A percentile compares a stretch with the other conserved stretches of the same genome.
Evolutionary conservation across 1,140 invertebrate species (phyloP).

Genomic region (Neodiprion fabricii): DNA sequence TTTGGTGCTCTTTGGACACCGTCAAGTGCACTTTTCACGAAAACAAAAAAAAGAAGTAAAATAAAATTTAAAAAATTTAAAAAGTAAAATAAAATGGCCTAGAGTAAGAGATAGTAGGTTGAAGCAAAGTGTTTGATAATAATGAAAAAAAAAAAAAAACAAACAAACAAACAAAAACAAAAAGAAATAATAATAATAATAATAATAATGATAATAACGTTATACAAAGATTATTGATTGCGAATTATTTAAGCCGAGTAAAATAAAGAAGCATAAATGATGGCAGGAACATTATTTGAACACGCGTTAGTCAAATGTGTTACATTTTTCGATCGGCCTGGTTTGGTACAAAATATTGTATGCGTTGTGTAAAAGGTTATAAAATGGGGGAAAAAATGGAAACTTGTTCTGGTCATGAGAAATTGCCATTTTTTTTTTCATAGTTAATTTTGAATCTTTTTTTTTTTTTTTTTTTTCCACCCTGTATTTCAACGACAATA

Average conservation of each 20-base stretch:
- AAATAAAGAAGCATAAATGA: conserved; percentile 51
- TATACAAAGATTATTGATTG: conserved; percentile 51
- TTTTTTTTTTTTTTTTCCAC: conserved; percentile 22
- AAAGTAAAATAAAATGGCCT: conserved; percentile 46
- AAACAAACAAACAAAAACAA: conserved; percentile 21
- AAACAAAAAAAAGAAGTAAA: conserved; percentile 15
- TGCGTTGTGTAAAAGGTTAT: conserved; percentile 57
- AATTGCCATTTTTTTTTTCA: conserved; percentile 56
- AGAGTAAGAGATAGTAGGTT: conserved; percentile 51
- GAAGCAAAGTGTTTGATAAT: conserved; percentile 44
- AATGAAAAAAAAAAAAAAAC: conserved; percentile 35
- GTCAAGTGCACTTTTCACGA: conserved; percentile 59
- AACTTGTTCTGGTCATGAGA: conserved; percentile 62
- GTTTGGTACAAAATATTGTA: conserved; percentile 60
- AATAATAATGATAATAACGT: conserved; percentile 22
- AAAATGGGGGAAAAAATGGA: conserved; percentile 46
- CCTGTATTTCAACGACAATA: neutral
- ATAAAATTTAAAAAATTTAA: neutral
- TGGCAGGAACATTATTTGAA: conserved; percentile 56
- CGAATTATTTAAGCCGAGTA: conserved; percentile 57
- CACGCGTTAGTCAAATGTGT: conserved; percentile 40
- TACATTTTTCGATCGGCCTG: conserved; percentile 58
- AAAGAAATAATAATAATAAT: conserved; percentile 21
- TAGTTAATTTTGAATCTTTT: conserved; percentile 39
- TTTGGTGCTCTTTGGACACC: conserved; percentile 59